Percentiles rank a stretch among this genome's conserved stretches.
Evolutionary conservation across 2,797 vertebrate species (phyloP).

Genomic region (Halcyon badia): DNA sequence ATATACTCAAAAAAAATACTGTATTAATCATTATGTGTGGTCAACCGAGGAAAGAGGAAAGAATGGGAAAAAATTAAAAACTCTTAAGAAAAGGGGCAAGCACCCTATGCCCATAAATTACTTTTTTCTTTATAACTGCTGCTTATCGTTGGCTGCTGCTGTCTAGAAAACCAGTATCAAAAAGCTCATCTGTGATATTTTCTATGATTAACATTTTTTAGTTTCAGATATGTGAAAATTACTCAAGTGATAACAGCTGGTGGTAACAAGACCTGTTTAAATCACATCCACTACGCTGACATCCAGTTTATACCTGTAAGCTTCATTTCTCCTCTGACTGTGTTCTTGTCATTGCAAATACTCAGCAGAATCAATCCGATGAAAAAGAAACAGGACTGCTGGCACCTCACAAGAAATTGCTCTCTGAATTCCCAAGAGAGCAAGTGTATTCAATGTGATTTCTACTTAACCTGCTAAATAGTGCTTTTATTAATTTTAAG

Average conservation of each 20-base stretch:
- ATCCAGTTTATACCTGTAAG: background rate
- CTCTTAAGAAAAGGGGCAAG: background rate
- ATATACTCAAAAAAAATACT: background rate
- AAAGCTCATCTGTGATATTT: background rate
- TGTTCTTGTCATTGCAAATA: background rate
- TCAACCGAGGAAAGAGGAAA: background rate
- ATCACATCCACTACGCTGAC: background rate
- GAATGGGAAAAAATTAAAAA: background rate
- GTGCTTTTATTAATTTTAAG: background rate
- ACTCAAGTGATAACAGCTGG: background rate
- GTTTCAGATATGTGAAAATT: background rate
- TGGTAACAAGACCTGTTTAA: background rate
- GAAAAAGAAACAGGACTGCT: background rate
- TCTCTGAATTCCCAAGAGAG: background rate
- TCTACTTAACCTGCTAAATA: background rate
- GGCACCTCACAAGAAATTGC: background rate
- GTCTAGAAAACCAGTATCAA: background rate
- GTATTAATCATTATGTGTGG: background rate
- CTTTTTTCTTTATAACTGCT: background rate
- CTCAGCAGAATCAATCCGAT: background rate
- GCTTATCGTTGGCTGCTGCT: background rate
- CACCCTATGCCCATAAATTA: accelerated
- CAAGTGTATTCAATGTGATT: background rate
- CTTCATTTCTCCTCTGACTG: background rate
- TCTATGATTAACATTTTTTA: background rate